These are phyloP conservation scores for Pseudobourletiella spinata DNA, from an alignment of 1,140 invertebrate genomes.

Conservation along the genomic window DNA sequence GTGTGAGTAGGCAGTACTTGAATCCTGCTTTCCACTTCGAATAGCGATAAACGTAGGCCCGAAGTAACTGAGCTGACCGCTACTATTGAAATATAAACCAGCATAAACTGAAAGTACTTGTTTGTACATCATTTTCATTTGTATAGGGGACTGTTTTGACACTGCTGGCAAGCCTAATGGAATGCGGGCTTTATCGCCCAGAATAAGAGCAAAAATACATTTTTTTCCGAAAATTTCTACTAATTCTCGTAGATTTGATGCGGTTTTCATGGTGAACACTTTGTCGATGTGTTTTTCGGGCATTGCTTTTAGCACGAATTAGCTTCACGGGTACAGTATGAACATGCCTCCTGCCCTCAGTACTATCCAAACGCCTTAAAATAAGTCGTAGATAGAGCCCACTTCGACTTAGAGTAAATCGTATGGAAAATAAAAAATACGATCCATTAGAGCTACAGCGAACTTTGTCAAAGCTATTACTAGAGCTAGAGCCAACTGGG, in stretches of 20 bases:
- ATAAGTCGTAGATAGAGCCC: constrained; percentile 30
- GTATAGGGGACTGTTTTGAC: constrained; percentile 39
- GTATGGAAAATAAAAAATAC: neutral
- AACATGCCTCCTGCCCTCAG: neutral
- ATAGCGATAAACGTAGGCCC: constrained; percentile 44
- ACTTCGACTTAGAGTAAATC: neutral
- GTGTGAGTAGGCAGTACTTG: constrained; percentile 39
- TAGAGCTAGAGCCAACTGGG: too few relatives aligned
- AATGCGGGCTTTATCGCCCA: constrained; percentile 42
- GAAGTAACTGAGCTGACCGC: constrained; percentile 38
- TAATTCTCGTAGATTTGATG: constrained; percentile 32
- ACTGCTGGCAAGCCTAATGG: constrained; percentile 42
- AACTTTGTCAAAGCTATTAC: too few relatives aligned
- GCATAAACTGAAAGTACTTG: constrained; percentile 37
- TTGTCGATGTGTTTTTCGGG: constrained; percentile 18
- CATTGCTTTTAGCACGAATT: neutral
- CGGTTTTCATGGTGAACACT: constrained; percentile 33
- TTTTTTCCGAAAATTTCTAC: constrained; percentile 31
- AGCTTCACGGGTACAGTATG: neutral
- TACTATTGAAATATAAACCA: constrained; percentile 34
- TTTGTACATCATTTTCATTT: constrained; percentile 42
- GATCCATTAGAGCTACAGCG: neutral
- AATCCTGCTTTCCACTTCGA: constrained; percentile 38
- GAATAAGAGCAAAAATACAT: constrained; percentile 36
- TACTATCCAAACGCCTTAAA: neutral